Base-by-base conservation (phyloP, 2,113 vertebrate species). In the Rhegmatorhina hoffmannsi region DNA sequence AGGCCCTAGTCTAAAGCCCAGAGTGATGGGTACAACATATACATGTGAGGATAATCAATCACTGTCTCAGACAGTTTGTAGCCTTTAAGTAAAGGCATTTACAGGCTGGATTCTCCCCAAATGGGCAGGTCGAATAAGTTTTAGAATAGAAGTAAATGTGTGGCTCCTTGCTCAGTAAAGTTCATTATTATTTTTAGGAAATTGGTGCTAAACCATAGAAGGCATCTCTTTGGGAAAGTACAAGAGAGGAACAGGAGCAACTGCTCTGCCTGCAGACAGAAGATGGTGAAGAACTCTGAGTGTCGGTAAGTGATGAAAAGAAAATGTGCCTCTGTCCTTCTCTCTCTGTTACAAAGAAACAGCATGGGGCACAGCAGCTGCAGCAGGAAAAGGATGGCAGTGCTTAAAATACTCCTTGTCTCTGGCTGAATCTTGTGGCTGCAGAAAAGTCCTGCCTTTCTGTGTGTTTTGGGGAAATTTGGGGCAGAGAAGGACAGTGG, bases 281-380 rank as follows among this genome's bases (percentile, higher is more conserved):
- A 87, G 77, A 49, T 67, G 40, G 36, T 49, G 91, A 73, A 38
- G 76, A 78, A 33, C 49, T 28, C 56, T 17, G 31, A 73, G 67
- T 0, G 0, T 14, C 29, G 24, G 31, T 40, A 40, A 91, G 43
- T 34, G 18, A 68, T 93, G 73, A 44, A 87, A 82, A 58, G 50
- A 62, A 93, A 91, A 55, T 63, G 23, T 63, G 17, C 24, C 43
- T 93, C 68, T 77, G 59, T 88, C 59, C 63, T 82, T 23, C 84
- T 63, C 58, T 60, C 40, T 62, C 7, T 43, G 14, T 55, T 47
- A 83, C 62, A 92, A 95, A 80, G 78, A 55, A 92, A 62, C 78
- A 90, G 82, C 82, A 67, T 66, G 68, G 67, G 78, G 78, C 64
- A 73, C 34, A 43, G 92, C 90, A 88, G 86, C 90, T 92, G 92